Evolutionary conservation across 2,888 invertebrate genomes (phyloP).

Genomic region (Drosophila meridionalis): DNA sequence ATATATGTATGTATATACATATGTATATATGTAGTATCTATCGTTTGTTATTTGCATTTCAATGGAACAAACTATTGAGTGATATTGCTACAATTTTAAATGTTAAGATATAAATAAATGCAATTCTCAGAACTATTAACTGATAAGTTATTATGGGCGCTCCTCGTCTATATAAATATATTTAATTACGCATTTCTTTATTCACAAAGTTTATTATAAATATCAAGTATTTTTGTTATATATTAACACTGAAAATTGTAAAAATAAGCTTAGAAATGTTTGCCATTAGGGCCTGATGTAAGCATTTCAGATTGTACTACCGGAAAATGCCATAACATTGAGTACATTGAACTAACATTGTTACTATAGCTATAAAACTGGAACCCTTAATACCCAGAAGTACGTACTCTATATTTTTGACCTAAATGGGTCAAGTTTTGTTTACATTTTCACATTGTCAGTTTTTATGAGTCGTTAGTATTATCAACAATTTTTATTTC

Average conservation of each 20-base stretch:
- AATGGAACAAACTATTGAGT: neutral
- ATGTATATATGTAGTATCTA: neutral
- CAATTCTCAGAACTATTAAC: neutral
- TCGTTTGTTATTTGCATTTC: neutral
- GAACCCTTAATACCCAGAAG: constrained; percentile 12
- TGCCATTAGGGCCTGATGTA: neutral
- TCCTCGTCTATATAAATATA: neutral
- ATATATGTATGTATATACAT: neutral
- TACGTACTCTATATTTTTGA: neutral
- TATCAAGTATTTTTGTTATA: neutral
- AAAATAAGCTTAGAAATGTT: neutral
- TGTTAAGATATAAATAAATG: neutral
- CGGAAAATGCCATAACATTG: neutral
- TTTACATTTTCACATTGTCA: constrained; percentile 54
- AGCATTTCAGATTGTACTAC: neutral
- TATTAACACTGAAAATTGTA: neutral
- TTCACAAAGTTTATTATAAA: neutral
- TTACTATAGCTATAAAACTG: constrained; percentile 1
- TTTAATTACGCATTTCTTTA: neutral
- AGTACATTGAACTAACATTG: neutral
- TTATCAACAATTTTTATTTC: constrained; percentile 41
- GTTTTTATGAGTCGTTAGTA: constrained; percentile 50
- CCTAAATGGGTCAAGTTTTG: constrained; percentile 71
- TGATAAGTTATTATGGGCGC: neutral
- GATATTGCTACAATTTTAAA: neutral